Evolutionary conservation across 2,888 invertebrate species (phyloP).

Genomic region (Torymus texanus): DNA sequence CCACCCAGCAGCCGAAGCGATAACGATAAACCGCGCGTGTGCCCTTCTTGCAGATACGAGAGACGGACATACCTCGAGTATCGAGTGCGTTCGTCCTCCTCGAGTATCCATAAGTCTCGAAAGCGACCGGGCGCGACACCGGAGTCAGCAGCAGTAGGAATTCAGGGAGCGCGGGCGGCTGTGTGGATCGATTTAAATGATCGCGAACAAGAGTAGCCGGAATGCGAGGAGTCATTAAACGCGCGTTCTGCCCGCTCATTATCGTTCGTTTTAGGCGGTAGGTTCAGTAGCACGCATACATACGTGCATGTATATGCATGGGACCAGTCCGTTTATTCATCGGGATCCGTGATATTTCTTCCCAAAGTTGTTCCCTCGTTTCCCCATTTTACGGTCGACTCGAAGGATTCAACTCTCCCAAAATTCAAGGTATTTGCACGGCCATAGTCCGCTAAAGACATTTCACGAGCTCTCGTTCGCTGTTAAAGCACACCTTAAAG

Average conservation of each 20-base stretch:
- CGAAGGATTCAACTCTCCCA: too few relatives aligned
- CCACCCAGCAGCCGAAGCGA: conserved; percentile 14
- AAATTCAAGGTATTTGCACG: too few relatives aligned
- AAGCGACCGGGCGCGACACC: neutral
- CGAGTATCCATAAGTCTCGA: neutral
- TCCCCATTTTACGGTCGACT: too few relatives aligned
- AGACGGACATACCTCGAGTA: neutral
- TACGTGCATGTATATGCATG: neutral
- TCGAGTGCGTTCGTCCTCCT: conserved; percentile 5
- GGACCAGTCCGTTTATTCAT: neutral
- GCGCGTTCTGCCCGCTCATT: neutral
- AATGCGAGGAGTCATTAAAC: conserved; percentile 10
- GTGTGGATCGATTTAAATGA: neutral
- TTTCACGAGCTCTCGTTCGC: too few relatives aligned
- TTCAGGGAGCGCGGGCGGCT: neutral
- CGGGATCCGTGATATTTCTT: neutral
- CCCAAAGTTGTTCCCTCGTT: too few relatives aligned
- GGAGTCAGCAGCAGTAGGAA: conserved; percentile 15
- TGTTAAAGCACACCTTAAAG: too few relatives aligned
- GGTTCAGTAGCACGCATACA: neutral
- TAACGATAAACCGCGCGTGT: neutral
- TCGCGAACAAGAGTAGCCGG: neutral
- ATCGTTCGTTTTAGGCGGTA: conserved; percentile 3
- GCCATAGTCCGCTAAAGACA: too few relatives aligned
- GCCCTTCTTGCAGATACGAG: neutral